Evolutionary conservation across 2,888 invertebrate species (phyloP).

Genomic region (Theristus sp.): DNA sequence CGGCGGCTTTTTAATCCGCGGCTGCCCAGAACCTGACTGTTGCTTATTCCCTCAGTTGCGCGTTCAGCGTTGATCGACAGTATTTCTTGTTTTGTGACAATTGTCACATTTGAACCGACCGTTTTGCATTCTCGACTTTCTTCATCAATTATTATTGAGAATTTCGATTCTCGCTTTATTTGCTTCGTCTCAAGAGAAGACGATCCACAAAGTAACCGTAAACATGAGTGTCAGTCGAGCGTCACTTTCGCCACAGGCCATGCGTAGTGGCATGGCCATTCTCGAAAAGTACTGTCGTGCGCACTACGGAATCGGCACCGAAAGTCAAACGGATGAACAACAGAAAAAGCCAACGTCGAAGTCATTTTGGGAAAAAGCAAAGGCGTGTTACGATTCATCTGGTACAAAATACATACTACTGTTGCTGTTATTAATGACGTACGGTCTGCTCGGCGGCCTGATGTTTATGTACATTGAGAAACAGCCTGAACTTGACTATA

Average conservation of each 20-base stretch:
- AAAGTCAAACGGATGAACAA: background rate
- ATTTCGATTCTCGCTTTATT: background rate
- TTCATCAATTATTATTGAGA: too few relatives aligned
- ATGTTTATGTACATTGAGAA: conserved; percentile 10
- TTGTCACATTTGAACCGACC: too few relatives aligned
- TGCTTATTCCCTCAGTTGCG: too few relatives aligned
- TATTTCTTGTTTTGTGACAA: too few relatives aligned
- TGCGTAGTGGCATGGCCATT: background rate
- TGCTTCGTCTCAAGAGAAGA: background rate
- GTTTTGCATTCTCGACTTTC: background rate
- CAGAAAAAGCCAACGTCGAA: background rate
- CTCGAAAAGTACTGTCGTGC: background rate
- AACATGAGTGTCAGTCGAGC: too few relatives aligned
- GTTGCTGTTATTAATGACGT: conserved; percentile 6
- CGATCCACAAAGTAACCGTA: background rate
- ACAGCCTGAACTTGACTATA: background rate
- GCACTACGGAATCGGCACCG: background rate
- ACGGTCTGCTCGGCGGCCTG: conserved; percentile 10
- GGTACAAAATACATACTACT: conserved; percentile 9
- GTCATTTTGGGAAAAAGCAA: background rate
- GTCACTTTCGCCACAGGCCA: background rate
- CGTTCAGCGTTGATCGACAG: too few relatives aligned
- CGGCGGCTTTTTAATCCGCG: too few relatives aligned
- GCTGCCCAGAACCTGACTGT: too few relatives aligned
- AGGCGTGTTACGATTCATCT: background rate